These are phyloP conservation scores for Brachypalpus laphriformis DNA, from an alignment of 2,888 invertebrate genomes.

Conservation along the genomic window DNA sequence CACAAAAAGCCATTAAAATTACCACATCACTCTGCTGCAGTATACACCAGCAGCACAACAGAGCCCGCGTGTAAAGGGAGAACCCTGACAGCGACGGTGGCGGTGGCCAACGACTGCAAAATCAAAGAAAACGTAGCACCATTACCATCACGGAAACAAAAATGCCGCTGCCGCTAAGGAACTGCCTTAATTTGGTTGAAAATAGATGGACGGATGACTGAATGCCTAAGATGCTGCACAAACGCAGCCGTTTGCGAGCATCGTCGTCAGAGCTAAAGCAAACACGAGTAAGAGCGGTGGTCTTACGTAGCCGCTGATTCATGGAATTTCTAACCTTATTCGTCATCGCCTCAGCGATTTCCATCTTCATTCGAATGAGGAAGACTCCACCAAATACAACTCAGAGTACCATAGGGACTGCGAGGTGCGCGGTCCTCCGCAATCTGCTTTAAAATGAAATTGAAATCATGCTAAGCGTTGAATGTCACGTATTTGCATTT, in stretches of 20 bases:
- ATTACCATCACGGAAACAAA: slow-evolving; percentile 56
- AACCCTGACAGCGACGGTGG: neutral
- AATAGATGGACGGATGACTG: slow-evolving; percentile 67
- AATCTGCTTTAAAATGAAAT: slow-evolving; percentile 65
- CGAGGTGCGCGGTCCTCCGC: slow-evolving; percentile 30
- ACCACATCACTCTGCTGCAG: slow-evolving; percentile 25
- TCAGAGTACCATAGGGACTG: slow-evolving; percentile 2
- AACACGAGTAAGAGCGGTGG: slow-evolving; percentile 49
- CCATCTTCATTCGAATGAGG: slow-evolving; percentile 45
- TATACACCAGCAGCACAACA: neutral
- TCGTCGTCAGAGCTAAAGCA: slow-evolving; percentile 21
- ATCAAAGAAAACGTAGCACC: slow-evolving; percentile 5
- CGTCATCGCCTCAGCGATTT: slow-evolving; percentile 56
- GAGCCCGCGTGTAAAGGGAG: slow-evolving; percentile 19
- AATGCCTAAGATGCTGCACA: slow-evolving; percentile 48
- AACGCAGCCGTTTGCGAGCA: slow-evolving; percentile 11
- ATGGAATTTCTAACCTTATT: slow-evolving; percentile 72
- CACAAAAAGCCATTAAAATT: slow-evolving; percentile 59
- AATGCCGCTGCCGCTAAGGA: slow-evolving; percentile 61
- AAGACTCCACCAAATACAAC: slow-evolving; percentile 38
- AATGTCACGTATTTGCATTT: slow-evolving; percentile 75
- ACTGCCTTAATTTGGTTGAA: slow-evolving; percentile 71
- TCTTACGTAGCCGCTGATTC: slow-evolving; percentile 48
- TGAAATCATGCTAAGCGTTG: slow-evolving; percentile 72
- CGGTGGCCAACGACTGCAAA: neutral